Base-by-base conservation (phyloP, 2,113 vertebrate genomes). In the Psephotus haematonotus region DNA sequence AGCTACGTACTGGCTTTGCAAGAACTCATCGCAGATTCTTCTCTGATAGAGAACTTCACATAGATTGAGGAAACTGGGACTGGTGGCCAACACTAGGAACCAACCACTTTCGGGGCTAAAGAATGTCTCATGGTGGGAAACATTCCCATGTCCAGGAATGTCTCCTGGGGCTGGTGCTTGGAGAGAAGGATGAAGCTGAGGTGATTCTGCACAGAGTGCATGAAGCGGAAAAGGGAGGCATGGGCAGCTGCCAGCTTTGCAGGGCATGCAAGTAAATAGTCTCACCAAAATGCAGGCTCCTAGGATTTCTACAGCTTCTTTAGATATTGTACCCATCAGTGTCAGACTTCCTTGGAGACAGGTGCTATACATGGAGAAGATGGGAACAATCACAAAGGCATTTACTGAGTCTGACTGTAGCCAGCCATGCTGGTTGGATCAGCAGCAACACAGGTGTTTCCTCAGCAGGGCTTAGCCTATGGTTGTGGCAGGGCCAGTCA, bases 191-290 rank as follows among this genome's bases (percentile, higher is more conserved):
- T 55, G 47, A 47, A 69, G 22, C 41, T 2, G 1, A 55, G 47
- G 15, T 24, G 31, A 27, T 35, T 12, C 4, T 43, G 41, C 29
- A 18, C 17, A 19, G 11, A 53, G 16, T 8, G 13, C 13, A 17
- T 18, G 25, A 25, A 82, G 33, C 31, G 14, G 7, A 85, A 17
- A 31, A 68, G 37, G 22, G 31, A 49, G 31, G 8, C 25, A 55
- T 0, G 0, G 55, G 47, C 24, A 76, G 4, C 27, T 17, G 20
- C 27, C 18, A 33, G 27, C 25, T 55, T 53, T 64, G 23, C 19
- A 24, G 24, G 19, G 37, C 15, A 9, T n/a, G 12, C 23, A 59
- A 33, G 33, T 11, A 39, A 62, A 70, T 17, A 69, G 8, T 43
- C 31, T 69, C 17, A 33, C 14, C 15, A 37, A 76, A 35, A 55